phyloP scores from a whole-genome alignment of 53 echinoderm and acorn worm species.

The Hippasteria phrygiana region DNA sequence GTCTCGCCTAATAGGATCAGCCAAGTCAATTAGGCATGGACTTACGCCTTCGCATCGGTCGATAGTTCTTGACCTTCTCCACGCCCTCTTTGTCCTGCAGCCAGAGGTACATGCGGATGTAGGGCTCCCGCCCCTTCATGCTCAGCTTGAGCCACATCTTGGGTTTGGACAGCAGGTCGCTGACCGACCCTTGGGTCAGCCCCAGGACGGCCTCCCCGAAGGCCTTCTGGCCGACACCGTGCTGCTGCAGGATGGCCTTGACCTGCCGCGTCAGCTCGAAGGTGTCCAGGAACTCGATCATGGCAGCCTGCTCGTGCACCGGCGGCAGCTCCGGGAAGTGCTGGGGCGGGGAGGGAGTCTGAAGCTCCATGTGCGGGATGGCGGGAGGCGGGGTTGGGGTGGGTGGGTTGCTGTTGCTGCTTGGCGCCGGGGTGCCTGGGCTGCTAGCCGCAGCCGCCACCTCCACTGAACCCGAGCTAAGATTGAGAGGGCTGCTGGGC shows the following conservation, averaged over 20 bases:
- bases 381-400: slow-evolving; percentile 60
- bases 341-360: slow-evolving; percentile 72
- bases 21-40: neutral
- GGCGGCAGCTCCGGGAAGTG: slow-evolving; percentile 89
- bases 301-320: slow-evolving; percentile 96
- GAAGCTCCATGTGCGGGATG: slow-evolving; percentile 60
- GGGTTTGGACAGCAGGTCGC: slow-evolving; percentile 97
- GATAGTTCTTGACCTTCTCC: slow-evolving; percentile 90
- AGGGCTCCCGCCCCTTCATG: slow-evolving; percentile 98
- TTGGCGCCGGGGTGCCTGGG: slow-evolving; percentile 8
- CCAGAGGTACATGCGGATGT: slow-evolving; percentile 98
- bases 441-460: neutral
- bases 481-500: slow-evolving; percentile 35
- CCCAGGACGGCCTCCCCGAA: slow-evolving; percentile 98
- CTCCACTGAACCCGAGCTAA: neutral
- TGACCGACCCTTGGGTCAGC: slow-evolving; percentile 99
- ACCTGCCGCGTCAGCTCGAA: slow-evolving; percentile 94
- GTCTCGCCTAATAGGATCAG: too few relatives aligned
- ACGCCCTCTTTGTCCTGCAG: slow-evolving; percentile 91
- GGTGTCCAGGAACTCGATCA: slow-evolving; percentile 96
- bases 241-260: slow-evolving; percentile 91
- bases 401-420: slow-evolving; percentile 62
- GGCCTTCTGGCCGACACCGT: slow-evolving; percentile 94
- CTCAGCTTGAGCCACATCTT: slow-evolving; percentile 99
- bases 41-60: slow-evolving; percentile 91